Evolutionary conservation across 2,113 vertebrate genomes (phyloP), one percentile per base, ranked within the genome.

Genomic region (Ceyx margarethae): DNA sequence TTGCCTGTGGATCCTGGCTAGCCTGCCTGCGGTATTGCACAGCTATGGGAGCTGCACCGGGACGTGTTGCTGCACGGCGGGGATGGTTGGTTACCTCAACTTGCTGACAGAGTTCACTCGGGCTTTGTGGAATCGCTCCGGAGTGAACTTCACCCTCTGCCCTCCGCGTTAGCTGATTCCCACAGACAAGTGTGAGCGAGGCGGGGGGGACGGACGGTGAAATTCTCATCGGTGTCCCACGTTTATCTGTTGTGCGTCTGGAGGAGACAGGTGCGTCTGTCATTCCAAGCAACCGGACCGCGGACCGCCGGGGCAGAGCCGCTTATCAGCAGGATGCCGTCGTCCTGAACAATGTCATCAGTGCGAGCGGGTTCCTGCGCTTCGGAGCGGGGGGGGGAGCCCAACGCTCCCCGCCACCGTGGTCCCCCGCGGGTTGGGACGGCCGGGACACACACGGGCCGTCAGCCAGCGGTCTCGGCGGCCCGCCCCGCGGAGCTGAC

Each of bases 331-430:
- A 2, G 67, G 80, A 35, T 20, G 81, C 72, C 0, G n/a, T 2
- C 15, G 62, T 60, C 17, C 66, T 0, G 11, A n/a, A 1, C 68
- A 2, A 5, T 0, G 68, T 22, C 0, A 23, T 2, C 35, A 0
- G 6, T 0, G 29, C 65, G 10, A 33, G 45, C 42, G 23, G 53
- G 25, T 31, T 68, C 81, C 75, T 12, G 79, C 42, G 54, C 56
- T 29, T 35, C 31, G 57, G 21, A 13, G 7, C 8, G 23, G 23
- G 21, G 51, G 26, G 51, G 26, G 76, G 62, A 10, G 15, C 53
- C 42, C 74, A 22, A 26, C 15, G 72, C 57, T 33, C 29, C 87
- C 90, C 56, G 80, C 58, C 22, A 15, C 33, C 15, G 33, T 37
- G 23, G 15, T 61, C 35, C 23, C 35, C 60, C 15, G n/a, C 57